A percentile compares a stretch with the other conserved stretches of the same genome.
Conservation (phyloP, 2,888 invertebrate genomes). For the Nomada lathburiana region DNA sequence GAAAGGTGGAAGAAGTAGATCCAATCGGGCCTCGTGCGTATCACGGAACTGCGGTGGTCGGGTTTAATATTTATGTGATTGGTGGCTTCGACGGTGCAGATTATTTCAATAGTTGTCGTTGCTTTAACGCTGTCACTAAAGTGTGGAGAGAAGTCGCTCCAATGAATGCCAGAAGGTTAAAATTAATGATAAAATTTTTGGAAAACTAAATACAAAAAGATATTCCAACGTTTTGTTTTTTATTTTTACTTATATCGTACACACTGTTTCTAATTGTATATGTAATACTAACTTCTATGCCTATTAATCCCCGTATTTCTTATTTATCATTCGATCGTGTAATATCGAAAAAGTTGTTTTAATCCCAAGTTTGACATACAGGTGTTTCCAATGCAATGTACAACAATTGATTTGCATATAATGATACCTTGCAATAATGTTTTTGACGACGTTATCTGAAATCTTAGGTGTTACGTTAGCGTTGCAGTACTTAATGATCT, state of each 20-base stretch:
- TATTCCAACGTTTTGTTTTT: too few relatives aligned
- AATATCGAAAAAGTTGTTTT: too few relatives aligned
- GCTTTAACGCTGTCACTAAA: conserved; percentile 94
- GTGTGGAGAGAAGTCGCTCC: conserved; percentile 93
- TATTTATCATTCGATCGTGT: too few relatives aligned
- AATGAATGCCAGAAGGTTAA: conserved; percentile 92
- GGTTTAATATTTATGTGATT: conserved; percentile 93
- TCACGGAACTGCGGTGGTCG: conserved; percentile 96
- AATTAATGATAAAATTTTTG: not conserved
- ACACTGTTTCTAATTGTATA: too few relatives aligned
- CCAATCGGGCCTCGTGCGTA: conserved; percentile 95
- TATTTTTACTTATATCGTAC: too few relatives aligned
- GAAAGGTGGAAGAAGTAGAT: conserved; percentile 90
- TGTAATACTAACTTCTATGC: too few relatives aligned
- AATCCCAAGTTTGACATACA: too few relatives aligned
- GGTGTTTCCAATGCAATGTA: too few relatives aligned
- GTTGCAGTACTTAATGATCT: conserved; percentile 91
- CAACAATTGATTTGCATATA: too few relatives aligned
- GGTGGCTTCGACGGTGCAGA: conserved; percentile 97
- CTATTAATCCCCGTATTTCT: too few relatives aligned
- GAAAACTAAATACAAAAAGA: not conserved
- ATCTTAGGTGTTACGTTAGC: conserved; percentile 91
- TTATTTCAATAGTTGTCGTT: conserved; percentile 94
- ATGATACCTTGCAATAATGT: too few relatives aligned
- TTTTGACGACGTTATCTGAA: too few relatives aligned